phyloP scores from a whole-genome alignment of 1,140 invertebrate genomes.

The Heterodera carotae region DNA sequence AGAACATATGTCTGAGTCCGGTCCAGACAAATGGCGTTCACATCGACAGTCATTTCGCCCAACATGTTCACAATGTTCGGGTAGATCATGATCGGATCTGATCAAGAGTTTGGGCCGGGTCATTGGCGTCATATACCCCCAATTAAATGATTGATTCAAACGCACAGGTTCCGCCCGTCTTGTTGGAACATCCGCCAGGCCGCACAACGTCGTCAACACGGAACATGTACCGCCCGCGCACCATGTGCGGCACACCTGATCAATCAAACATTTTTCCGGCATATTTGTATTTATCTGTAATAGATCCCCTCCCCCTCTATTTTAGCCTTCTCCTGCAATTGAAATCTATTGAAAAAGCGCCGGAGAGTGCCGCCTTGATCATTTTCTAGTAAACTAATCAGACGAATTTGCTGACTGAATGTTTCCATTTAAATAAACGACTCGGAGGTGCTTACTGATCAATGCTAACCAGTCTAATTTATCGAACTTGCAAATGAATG shows the following conservation, averaged over 20 bases:
- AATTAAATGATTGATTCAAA: background rate
- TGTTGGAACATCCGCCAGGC: slow-evolving; percentile 64
- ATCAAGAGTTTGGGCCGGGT: slow-evolving; percentile 9
- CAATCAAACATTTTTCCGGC: background rate
- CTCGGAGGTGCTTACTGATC: background rate
- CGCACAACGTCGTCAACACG: slow-evolving; percentile 64
- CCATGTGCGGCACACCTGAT: slow-evolving; percentile 59
- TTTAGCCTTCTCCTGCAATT: no score
- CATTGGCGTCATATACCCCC: no score
- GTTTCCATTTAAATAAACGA: no score
- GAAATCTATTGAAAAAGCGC: no score
- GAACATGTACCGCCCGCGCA: slow-evolving; percentile 65
- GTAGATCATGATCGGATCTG: slow-evolving; percentile 64
- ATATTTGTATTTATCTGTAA: no score
- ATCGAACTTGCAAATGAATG: no score
- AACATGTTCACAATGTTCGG: slow-evolving; percentile 66
- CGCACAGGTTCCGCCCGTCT: slow-evolving; percentile 65
- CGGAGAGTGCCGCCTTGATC: no score
- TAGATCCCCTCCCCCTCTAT: no score
- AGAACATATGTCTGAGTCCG: slow-evolving; percentile 62
- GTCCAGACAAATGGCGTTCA: slow-evolving; percentile 64
- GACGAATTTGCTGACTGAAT: no score
- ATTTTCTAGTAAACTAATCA: no score
- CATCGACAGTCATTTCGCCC: slow-evolving; percentile 65
- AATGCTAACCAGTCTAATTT: no score